These are phyloP conservation scores for Stomatorhinus walkeri DNA, from an alignment of 2,797 vertebrate genomes.

Conservation along the genomic window DNA sequence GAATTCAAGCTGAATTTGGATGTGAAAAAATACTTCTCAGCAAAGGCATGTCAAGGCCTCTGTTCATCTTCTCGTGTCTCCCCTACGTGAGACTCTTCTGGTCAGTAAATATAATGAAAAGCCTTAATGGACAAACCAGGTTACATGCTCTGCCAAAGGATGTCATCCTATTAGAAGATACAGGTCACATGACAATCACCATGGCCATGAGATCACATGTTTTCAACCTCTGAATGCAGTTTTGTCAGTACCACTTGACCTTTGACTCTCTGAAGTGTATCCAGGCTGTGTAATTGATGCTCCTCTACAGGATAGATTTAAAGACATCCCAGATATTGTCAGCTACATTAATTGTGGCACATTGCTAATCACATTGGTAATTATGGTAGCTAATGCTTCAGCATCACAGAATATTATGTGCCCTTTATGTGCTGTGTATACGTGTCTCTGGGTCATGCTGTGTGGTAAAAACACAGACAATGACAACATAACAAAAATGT, in stretches of 20 bases:
- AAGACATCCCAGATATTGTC: not conserved
- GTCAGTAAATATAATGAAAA: not conserved
- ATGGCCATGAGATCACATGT: not conserved
- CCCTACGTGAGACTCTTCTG: not conserved
- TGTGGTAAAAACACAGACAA: not conserved
- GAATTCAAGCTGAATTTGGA: constrained; percentile 2
- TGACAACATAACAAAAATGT: not conserved
- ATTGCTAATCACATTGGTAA: not conserved
- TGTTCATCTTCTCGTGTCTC: not conserved
- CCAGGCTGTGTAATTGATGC: not conserved
- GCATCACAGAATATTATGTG: not conserved
- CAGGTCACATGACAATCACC: not conserved
- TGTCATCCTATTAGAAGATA: not conserved
- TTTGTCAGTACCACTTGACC: not conserved
- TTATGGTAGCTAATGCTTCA: not conserved
- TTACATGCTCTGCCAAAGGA: not conserved
- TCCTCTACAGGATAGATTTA: not conserved
- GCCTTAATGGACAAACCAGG: not conserved
- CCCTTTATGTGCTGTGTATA: not conserved
- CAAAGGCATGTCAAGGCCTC: constrained; percentile 8
- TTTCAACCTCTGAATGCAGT: not conserved
- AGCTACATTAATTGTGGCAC: not conserved
- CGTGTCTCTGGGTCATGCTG: not conserved
- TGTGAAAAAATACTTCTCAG: not conserved
- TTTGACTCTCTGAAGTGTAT: not conserved